Evolutionary conservation across 1,140 invertebrate genomes (phyloP).

Genomic region (Drusus annulatus): DNA sequence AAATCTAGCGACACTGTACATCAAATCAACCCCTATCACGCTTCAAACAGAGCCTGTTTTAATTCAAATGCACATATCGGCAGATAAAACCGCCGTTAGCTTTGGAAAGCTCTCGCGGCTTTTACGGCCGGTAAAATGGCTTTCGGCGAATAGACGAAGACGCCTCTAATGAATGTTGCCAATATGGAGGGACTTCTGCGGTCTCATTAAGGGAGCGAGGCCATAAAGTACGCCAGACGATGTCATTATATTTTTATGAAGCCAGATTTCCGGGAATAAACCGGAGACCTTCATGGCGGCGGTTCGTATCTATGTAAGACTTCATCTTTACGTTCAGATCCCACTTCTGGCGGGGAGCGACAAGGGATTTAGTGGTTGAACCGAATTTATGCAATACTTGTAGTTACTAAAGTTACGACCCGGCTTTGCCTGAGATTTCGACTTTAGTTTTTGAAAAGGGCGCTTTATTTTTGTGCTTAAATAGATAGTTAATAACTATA

Average conservation of each 20-base stretch:
- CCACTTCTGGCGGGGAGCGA: not conserved
- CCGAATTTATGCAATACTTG: not conserved
- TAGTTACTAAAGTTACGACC: not conserved
- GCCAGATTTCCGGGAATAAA: not conserved
- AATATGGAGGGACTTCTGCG: not conserved
- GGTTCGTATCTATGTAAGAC: not conserved
- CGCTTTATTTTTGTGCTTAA: no score
- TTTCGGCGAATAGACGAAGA: not conserved
- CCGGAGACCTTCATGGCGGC: not conserved
- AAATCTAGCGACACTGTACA: no score
- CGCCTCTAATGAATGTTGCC: constrained; percentile 10
- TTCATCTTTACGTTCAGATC: not conserved
- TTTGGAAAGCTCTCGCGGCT: not conserved
- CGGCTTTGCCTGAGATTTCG: no score
- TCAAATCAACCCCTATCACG: no score
- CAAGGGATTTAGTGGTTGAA: not conserved
- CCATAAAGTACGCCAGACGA: not conserved
- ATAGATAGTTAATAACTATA: no score
- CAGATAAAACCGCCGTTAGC: not conserved
- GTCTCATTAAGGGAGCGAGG: constrained; percentile 11
- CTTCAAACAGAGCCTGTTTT: not conserved
- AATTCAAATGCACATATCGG: not conserved
- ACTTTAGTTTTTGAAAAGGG: no score
- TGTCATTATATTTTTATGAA: constrained; percentile 23
- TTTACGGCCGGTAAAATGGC: constrained; percentile 6